These are phyloP conservation scores for Sphyrna mokarran DNA, from an alignment of 2,113 vertebrate genomes.

Conservation along the genomic window DNA sequence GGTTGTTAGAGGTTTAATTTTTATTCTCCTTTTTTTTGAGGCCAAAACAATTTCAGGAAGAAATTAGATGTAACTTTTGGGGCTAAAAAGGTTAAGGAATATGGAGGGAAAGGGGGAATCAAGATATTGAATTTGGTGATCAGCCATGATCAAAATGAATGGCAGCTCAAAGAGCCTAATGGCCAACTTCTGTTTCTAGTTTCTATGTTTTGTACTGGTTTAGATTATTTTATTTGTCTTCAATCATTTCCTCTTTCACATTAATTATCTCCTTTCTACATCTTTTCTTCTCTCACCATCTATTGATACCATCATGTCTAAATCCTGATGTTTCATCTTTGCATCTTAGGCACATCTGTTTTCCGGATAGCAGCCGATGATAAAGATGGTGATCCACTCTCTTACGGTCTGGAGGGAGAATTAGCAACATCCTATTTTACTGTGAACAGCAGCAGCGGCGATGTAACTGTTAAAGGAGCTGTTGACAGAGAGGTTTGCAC, in stretches of 20 bases:
- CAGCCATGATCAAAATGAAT: no score
- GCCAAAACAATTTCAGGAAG: no score
- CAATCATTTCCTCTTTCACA: neutral
- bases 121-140: no score
- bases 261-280: neutral
- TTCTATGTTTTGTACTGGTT: neutral
- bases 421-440: neutral
- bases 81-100: no score
- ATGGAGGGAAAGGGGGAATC: no score
- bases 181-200: no score
- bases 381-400: slow-evolving; percentile 23
- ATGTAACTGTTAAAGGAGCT: slow-evolving; percentile 5
- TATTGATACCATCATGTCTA: neutral
- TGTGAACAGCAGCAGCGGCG: slow-evolving; percentile 16
- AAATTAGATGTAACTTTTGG: no score
- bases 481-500: slow-evolving; percentile 26
- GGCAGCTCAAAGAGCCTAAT: no score
- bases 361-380: slow-evolving; percentile 21
- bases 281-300: neutral
- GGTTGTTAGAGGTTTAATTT: neutral
- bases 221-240: neutral
- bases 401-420: neutral
- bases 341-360: neutral
- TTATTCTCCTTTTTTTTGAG: neutral
- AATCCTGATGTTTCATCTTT: slow-evolving; percentile 1